A percentile compares a stretch with the other conserved stretches of the same genome.
phyloP scores from a whole-genome alignment of 1,140 invertebrate genomes.

The Vollenhovia emeryi region DNA sequence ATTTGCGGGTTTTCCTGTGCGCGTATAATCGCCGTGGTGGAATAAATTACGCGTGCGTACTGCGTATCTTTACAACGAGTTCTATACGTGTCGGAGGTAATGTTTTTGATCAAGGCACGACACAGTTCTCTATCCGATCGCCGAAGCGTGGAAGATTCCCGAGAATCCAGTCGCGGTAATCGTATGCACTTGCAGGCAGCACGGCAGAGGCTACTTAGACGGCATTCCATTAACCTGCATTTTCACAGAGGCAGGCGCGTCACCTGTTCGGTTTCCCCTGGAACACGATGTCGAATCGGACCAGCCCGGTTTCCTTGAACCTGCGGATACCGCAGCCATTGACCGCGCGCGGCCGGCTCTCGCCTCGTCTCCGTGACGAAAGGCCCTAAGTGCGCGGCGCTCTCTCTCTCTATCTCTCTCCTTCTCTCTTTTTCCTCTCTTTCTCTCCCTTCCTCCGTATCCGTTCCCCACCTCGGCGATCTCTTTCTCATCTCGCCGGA shows the following conservation, averaged over 20 bases:
- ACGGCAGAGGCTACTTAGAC: constrained; percentile 57
- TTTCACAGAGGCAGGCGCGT: constrained; percentile 71
- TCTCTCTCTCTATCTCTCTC: constrained; percentile 63
- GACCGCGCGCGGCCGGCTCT: constrained; percentile 78
- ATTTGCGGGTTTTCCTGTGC: background rate
- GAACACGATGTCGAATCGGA: constrained; percentile 80
- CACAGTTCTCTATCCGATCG: constrained; percentile 14
- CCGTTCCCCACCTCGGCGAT: background rate
- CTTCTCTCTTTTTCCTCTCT: constrained; percentile 38
- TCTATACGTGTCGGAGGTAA: background rate
- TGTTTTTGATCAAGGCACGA: background rate
- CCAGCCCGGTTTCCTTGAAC: constrained; percentile 84
- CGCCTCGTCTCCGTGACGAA: constrained; percentile 69
- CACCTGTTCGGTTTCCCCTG: constrained; percentile 77
- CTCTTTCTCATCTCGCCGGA: constrained; percentile 53
- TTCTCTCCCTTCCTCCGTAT: background rate
- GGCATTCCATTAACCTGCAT: constrained; percentile 78
- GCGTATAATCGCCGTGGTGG: background rate
- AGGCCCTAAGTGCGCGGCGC: constrained; percentile 68
- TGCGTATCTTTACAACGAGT: background rate
- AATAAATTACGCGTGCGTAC: constrained; percentile 6
- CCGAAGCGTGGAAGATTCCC: constrained; percentile 38
- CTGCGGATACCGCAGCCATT: constrained; percentile 83
- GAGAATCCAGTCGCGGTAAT: constrained; percentile 56
- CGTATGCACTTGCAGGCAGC: constrained; percentile 37